Percentiles rank a stretch among this genome's conserved stretches.
Conservation (phyloP, 2,797 vertebrate species). For the Halcyon smyrnensis region DNA sequence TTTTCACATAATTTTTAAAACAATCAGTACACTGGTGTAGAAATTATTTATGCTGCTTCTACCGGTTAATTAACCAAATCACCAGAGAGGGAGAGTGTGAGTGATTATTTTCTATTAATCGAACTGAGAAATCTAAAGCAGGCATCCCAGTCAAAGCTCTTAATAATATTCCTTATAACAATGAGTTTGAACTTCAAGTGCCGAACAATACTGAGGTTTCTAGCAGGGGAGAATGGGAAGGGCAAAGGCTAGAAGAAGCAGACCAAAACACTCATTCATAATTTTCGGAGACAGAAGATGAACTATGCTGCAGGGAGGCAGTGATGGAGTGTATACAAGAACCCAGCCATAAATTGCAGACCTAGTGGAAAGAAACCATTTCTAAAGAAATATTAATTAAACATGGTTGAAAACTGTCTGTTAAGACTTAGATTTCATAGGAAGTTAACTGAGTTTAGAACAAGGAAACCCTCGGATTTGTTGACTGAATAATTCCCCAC, state of each 20-base stretch:
- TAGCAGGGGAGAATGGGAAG: not conserved
- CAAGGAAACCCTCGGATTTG: not conserved
- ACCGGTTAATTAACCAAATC: slow-evolving; percentile 82
- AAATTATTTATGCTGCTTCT: slow-evolving; percentile 80
- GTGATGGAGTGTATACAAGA: not conserved
- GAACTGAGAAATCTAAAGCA: slow-evolving; percentile 72
- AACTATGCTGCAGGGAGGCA: slow-evolving; percentile 1
- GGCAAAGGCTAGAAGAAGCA: slow-evolving; percentile 17
- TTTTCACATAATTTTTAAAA: slow-evolving; percentile 85
- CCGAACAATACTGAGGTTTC: not conserved
- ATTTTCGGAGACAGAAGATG: slow-evolving; percentile 14
- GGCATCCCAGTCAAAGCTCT: slow-evolving; percentile 61
- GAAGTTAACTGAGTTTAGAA: not conserved
- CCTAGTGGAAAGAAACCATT: not conserved
- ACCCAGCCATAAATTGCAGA: not conserved
- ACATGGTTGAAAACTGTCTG: not conserved
- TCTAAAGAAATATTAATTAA: not conserved
- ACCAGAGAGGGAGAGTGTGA: slow-evolving; percentile 65
- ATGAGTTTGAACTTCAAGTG: slow-evolving; percentile 34
- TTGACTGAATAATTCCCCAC: not conserved
- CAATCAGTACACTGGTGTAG: slow-evolving; percentile 80
- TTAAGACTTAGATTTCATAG: not conserved
- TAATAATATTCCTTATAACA: slow-evolving; percentile 46
- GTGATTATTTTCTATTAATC: slow-evolving; percentile 81
- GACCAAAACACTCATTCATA: slow-evolving; percentile 10